A percentile compares a stretch with the other conserved stretches of the same genome.
Conservation (phyloP, 1,140 invertebrate species). For the Trissolcus basalis region DNA sequence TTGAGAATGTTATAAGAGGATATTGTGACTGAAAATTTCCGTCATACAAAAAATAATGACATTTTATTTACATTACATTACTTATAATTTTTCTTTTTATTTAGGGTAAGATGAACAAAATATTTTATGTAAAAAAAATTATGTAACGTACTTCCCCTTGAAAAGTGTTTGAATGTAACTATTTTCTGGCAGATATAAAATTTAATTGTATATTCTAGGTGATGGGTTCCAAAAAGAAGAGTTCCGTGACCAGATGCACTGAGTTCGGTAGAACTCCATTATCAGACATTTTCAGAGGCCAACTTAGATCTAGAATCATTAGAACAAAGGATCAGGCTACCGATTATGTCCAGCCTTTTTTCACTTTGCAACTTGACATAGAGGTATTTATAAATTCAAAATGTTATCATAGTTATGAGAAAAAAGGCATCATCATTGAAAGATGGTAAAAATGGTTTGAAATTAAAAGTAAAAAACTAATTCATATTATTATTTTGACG, state of each 20-base stretch:
- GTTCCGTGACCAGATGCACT: slow-evolving; percentile 87
- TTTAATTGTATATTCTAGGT: slow-evolving; percentile 75
- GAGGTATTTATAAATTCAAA: slow-evolving; percentile 85
- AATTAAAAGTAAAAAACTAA: too few species aligned
- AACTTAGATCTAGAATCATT: slow-evolving; percentile 88
- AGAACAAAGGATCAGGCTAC: slow-evolving; percentile 85
- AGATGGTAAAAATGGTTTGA: too few species aligned
- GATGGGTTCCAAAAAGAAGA: slow-evolving; percentile 91
- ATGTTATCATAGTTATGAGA: slow-evolving; percentile 23
- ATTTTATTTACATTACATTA: too few species aligned
- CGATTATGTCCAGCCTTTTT: slow-evolving; percentile 93
- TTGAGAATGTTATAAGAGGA: too few species aligned
- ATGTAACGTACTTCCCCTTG: too few species aligned
- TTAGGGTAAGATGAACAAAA: too few species aligned
- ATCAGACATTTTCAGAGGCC: slow-evolving; percentile 93
- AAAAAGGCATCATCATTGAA: too few species aligned
- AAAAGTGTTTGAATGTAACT: too few species aligned
- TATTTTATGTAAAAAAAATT: too few species aligned
- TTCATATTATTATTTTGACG: slow-evolving; percentile 65
- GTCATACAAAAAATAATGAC: too few species aligned
- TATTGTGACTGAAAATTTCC: too few species aligned
- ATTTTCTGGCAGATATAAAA: background rate
- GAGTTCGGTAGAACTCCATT: slow-evolving; percentile 90
- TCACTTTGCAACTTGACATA: slow-evolving; percentile 94
- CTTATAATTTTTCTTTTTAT: too few species aligned